Percentiles rank a stretch among this genome's conserved stretches.
Conservation (phyloP, 2,888 invertebrate species). For the Pecten maximus region DNA sequence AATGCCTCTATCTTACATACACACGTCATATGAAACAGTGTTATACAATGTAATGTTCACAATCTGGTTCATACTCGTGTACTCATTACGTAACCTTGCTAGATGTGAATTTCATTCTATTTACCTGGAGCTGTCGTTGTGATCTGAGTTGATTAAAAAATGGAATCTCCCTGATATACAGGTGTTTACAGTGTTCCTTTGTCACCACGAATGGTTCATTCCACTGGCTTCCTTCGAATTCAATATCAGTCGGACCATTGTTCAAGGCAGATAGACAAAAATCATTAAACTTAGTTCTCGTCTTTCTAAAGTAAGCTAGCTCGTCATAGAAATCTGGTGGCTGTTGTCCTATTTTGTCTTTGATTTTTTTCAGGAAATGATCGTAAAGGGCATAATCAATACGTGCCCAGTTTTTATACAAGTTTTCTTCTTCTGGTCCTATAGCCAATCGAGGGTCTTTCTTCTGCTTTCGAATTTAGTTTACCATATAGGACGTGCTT, state of each 20-base stretch:
- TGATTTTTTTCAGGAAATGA: background rate
- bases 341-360: background rate
- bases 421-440: background rate
- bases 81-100: no score
- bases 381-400: background rate
- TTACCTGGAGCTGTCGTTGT: background rate
- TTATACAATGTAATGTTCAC: no score
- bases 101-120: no score
- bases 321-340: background rate
- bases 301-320: background rate
- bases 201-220: background rate
- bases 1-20: no score
- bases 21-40: no score
- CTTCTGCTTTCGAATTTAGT: background rate
- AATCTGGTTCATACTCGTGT: no score
- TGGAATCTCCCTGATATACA: conserved; percentile 8
- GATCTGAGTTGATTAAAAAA: background rate
- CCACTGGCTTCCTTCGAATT: background rate
- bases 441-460: background rate
- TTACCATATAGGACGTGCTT: background rate
- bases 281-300: background rate
- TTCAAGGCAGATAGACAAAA: background rate
- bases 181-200: background rate
- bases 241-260: background rate
- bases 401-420: background rate